phyloP scores from a whole-genome alignment of 1,140 invertebrate genomes.

The Drosophila pseudoobscura region DNA sequence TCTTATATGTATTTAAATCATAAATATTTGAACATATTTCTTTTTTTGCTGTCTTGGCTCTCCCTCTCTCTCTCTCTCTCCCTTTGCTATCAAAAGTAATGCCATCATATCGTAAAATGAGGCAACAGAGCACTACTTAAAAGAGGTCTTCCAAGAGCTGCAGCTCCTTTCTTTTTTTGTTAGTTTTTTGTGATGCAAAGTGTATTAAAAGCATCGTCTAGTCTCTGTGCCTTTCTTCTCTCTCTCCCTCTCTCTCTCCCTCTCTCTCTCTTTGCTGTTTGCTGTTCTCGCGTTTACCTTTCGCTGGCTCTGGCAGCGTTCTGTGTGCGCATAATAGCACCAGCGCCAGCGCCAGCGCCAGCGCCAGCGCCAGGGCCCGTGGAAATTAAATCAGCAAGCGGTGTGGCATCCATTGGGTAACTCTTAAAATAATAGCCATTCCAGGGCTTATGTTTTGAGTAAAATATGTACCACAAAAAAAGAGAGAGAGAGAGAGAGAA shows the following conservation, averaged over 20 bases:
- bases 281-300: slow-evolving; percentile 55
- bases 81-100: slow-evolving; percentile 22
- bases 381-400: slow-evolving; percentile 78
- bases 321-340: slow-evolving; percentile 78
- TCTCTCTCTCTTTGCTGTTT: slow-evolving; percentile 11
- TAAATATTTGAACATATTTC: background rate
- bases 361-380: too few species aligned
- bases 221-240: slow-evolving; percentile 9
- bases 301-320: slow-evolving; percentile 27
- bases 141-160: background rate
- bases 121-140: slow-evolving; percentile 1
- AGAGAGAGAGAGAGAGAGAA: background rate
- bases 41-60: too few species aligned
- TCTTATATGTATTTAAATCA: too few species aligned
- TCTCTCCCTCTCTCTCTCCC: slow-evolving; percentile 6
- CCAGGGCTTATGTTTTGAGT: slow-evolving; percentile 77
- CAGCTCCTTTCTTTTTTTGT: slow-evolving; percentile 19
- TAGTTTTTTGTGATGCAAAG: slow-evolving; percentile 38
- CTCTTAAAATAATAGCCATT: slow-evolving; percentile 80
- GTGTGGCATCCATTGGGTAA: slow-evolving; percentile 54
- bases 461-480: slow-evolving; percentile 72
- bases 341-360: too few species aligned
- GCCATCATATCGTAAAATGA: slow-evolving; percentile 38
- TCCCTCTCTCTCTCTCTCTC: background rate
- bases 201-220: slow-evolving; percentile 51